phyloP scores from a whole-genome alignment of 2,888 invertebrate species.

The Athrips mouffetella region DNA sequence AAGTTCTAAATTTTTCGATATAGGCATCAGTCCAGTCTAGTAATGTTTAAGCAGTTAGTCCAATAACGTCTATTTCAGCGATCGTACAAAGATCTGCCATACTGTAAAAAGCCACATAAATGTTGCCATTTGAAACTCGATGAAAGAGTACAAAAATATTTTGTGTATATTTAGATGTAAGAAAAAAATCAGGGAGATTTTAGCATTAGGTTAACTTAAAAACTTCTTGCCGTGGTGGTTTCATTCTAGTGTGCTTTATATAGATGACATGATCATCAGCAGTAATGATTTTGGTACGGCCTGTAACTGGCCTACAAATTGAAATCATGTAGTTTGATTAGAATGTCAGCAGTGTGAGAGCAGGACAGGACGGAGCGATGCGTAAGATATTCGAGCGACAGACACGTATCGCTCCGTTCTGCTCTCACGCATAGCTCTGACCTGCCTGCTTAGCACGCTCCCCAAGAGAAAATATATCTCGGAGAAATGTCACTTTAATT shows the following conservation, averaged over 20 bases:
- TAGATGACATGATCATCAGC: neutral
- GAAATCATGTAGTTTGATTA: too few species aligned
- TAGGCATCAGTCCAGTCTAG: slow-evolving; percentile 8
- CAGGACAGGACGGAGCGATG: too few species aligned
- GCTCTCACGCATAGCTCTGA: too few species aligned
- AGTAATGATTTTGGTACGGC: neutral
- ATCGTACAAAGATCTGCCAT: slow-evolving; percentile 71
- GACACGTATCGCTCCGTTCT: too few species aligned
- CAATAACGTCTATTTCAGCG: slow-evolving; percentile 36
- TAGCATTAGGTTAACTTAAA: slow-evolving; percentile 58
- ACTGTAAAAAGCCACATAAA: slow-evolving; percentile 48
- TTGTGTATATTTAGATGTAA: slow-evolving; percentile 75
- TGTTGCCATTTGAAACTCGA: slow-evolving; percentile 75
- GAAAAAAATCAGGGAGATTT: slow-evolving; percentile 75
- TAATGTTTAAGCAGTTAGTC: slow-evolving; percentile 19
- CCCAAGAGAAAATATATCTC: too few species aligned
- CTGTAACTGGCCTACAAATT: neutral
- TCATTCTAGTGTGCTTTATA: slow-evolving; percentile 10
- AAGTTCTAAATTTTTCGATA: neutral
- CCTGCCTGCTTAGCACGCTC: too few species aligned
- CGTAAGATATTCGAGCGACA: too few species aligned
- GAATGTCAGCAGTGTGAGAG: too few species aligned
- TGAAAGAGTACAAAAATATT: slow-evolving; percentile 77
- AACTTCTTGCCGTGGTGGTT: slow-evolving; percentile 65
- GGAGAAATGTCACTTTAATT: too few species aligned